Conservation (phyloP, 2,888 invertebrate genomes). For the Doris montereyensis region DNA sequence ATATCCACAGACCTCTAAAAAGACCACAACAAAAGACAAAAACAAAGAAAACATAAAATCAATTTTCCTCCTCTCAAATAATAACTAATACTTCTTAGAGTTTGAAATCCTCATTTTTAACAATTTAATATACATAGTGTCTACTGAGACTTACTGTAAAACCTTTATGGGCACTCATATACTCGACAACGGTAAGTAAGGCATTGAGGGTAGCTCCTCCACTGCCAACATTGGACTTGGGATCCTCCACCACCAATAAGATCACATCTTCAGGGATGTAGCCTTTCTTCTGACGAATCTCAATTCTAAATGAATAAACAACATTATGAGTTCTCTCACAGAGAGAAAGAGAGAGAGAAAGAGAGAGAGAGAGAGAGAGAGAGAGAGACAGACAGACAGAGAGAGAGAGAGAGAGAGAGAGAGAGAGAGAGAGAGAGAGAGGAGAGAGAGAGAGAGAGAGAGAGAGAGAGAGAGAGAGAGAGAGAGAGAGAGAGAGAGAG, state of each 20-base stretch:
- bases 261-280: conserved; percentile 63
- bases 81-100: too few relatives aligned
- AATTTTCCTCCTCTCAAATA: too few relatives aligned
- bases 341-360: neutral
- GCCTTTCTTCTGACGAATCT: conserved; percentile 52
- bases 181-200: conserved; percentile 74
- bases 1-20: too few relatives aligned
- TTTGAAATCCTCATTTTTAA: too few relatives aligned
- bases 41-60: too few relatives aligned
- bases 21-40: too few relatives aligned
- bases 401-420: neutral
- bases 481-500: too few relatives aligned
- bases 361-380: neutral
- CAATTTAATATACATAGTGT: too few relatives aligned
- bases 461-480: neutral
- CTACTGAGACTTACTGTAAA: conserved; percentile 69
- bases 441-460: neutral
- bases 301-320: too few relatives aligned
- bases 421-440: neutral
- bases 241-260: conserved; percentile 74
- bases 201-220: conserved; percentile 76
- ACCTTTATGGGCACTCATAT: conserved; percentile 72
- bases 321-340: too few relatives aligned
- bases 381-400: neutral
- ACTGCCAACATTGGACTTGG: conserved; percentile 73